These are phyloP conservation scores for Notodonta ziczac DNA, from an alignment of 2,888 invertebrate genomes.

Conservation along the genomic window DNA sequence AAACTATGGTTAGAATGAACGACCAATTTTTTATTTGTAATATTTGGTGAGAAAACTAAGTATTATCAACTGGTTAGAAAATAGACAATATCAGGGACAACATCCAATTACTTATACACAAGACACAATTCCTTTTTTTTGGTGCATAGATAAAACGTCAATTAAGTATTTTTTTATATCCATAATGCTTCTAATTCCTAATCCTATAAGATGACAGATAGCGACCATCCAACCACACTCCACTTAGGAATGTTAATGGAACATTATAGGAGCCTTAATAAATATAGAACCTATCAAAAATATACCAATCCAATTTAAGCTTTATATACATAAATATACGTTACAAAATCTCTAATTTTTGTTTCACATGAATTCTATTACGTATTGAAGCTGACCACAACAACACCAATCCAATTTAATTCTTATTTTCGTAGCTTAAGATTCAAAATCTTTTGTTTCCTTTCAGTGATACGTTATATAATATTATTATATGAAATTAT, in stretches of 20 bases:
- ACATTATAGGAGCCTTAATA: conserved; percentile 63
- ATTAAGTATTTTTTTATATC: conserved; percentile 37
- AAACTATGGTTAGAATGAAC: too few species aligned
- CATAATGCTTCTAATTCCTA: conserved; percentile 32
- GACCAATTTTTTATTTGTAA: too few species aligned
- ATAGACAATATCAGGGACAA: neutral
- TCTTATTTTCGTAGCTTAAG: neutral
- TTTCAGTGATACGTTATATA: neutral
- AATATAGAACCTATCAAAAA: conserved; percentile 27
- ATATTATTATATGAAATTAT: conserved; percentile 42
- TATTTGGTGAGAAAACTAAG: too few species aligned
- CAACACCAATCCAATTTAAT: neutral
- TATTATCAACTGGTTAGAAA: neutral
- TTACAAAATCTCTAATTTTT: neutral
- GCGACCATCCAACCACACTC: conserved; percentile 26
- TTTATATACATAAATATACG: neutral
- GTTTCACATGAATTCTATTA: neutral
- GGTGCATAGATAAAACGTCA: conserved; percentile 35
- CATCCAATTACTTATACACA: conserved; percentile 3
- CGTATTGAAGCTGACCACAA: neutral
- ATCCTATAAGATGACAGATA: conserved; percentile 54
- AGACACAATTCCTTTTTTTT: conserved; percentile 20
- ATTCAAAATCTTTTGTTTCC: neutral
- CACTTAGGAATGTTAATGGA: conserved; percentile 71
- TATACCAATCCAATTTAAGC: neutral